These are phyloP conservation scores for Drosophila littoralis DNA, from an alignment of 1,140 invertebrate genomes.

Conservation along the genomic window DNA sequence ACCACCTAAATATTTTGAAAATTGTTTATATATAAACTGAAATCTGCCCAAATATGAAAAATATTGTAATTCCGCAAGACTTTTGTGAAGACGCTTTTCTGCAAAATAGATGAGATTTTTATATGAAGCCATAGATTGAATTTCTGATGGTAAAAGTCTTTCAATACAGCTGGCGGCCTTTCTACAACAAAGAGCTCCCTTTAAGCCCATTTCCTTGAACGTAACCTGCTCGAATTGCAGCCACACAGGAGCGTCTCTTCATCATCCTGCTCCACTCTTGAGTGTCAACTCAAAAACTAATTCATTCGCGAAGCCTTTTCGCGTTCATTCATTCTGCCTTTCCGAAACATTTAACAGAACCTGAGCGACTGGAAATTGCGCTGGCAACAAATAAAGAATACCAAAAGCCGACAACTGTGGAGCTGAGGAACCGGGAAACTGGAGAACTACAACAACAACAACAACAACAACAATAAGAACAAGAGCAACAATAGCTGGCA, in stretches of 20 bases:
- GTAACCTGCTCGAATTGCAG: background rate
- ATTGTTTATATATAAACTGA: too few species aligned
- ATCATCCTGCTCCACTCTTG: background rate
- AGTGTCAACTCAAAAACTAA: slow-evolving; percentile 52
- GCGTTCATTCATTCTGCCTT: slow-evolving; percentile 64
- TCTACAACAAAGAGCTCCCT: background rate
- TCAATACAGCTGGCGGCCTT: too few species aligned
- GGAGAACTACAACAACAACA: slow-evolving; percentile 26
- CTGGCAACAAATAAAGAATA: slow-evolving; percentile 76
- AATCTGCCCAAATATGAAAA: too few species aligned
- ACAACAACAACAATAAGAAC: slow-evolving; percentile 31
- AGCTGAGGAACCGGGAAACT: slow-evolving; percentile 12
- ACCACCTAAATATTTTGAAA: too few species aligned
- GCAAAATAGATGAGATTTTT: too few species aligned
- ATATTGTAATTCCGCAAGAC: too few species aligned
- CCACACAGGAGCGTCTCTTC: background rate
- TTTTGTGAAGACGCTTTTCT: too few species aligned
- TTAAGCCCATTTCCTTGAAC: background rate
- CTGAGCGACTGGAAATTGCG: slow-evolving; percentile 69
- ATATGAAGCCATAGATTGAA: too few species aligned
- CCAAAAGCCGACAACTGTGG: slow-evolving; percentile 25
- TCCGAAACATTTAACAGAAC: slow-evolving; percentile 82
- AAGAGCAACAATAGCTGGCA: slow-evolving; percentile 49
- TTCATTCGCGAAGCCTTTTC: slow-evolving; percentile 64
- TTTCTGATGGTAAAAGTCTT: too few species aligned